These are phyloP conservation scores for Pherbina coryleti DNA, from an alignment of 2,888 invertebrate genomes.

Conservation along the genomic window DNA sequence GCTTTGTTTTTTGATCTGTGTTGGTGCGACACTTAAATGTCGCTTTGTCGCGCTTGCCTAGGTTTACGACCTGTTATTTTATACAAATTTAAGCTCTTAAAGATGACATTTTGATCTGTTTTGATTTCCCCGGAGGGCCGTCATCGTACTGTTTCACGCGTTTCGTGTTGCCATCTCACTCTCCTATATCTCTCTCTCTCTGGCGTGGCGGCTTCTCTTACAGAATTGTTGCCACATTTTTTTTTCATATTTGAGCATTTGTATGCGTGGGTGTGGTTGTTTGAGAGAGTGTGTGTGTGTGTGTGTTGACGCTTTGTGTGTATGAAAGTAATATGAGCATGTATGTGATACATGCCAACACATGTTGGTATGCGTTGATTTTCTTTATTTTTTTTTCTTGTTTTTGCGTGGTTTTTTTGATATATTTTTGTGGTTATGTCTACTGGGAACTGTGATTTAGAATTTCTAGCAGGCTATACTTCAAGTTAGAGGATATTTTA, in stretches of 20 bases:
- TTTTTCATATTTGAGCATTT: not conserved
- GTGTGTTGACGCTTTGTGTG: not conserved
- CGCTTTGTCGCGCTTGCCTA: constrained; percentile 48
- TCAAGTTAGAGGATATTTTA: constrained; percentile 53
- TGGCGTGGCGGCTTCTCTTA: not conserved
- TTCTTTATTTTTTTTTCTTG: constrained; percentile 10
- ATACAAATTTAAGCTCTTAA: constrained; percentile 68
- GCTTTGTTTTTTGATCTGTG: not conserved
- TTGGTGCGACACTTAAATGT: constrained; percentile 26
- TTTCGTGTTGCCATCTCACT: not conserved
- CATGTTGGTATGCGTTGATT: constrained; percentile 4
- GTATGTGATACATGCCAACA: not conserved
- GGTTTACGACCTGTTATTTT: constrained; percentile 63
- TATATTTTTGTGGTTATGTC: constrained; percentile 34
- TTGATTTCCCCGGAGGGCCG: constrained; percentile 63
- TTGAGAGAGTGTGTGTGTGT: not conserved
- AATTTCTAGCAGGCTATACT: not conserved
- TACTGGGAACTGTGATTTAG: constrained; percentile 29
- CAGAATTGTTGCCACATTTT: not conserved
- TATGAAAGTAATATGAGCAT: not conserved
- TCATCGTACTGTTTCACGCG: not conserved
- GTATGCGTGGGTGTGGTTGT: not conserved
- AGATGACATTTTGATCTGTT: constrained; percentile 68
- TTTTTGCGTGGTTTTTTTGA: constrained; percentile 41
- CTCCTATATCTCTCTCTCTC: not conserved